Base-by-base conservation (phyloP, 2,888 invertebrate species). In the Seira ritae region DNA sequence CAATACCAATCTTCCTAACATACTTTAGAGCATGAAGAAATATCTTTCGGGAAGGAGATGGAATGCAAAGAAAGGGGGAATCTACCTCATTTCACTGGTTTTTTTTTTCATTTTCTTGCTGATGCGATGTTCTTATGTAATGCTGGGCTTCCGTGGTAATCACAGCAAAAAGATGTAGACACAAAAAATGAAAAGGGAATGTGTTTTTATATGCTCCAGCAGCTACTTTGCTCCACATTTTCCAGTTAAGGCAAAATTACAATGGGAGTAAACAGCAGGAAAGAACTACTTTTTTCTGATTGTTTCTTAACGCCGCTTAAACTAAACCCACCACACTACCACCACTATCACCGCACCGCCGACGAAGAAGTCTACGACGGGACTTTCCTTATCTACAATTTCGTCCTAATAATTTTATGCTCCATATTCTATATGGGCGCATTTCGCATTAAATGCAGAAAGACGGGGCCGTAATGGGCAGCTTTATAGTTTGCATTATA, bases 191-290 rank as follows among this genome's bases (percentile, higher is more conserved):
- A 12, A 55, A 31, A 55, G 17, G 15, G 55, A 55, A 55, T 55
- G 55, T 17, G 17, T 55, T 55, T 55, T 55, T 55, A 12, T 17
- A 55, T 55, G 55, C 55, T 55, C 55, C 3, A 55, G 55, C 55
- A 55, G 55, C 55, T 55, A 55, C 55, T 55, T 55, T 55, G 15
- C n/a, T 55, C 15, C 55, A 55, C 55, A 55, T 55, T 55, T 55
- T 55, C 55, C 55, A 55, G 17, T 17, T 55, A 55, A 55, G 55
- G 55, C 1, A 55, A 55, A 55, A 55, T 55, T 55, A 55, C 55
- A 55, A 55, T n/a, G 55, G 15, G 55, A 55, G n/a, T 55, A 55
- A 55, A 55, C 55, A 55, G 55, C 55, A 55, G 55, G 55, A 55
- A 55, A 15, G 55, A 55, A 15, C 55, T 55, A 55, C 17, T 55